Base-by-base conservation (phyloP, 2,113 vertebrate species). In the Dinomys branickii region DNA sequence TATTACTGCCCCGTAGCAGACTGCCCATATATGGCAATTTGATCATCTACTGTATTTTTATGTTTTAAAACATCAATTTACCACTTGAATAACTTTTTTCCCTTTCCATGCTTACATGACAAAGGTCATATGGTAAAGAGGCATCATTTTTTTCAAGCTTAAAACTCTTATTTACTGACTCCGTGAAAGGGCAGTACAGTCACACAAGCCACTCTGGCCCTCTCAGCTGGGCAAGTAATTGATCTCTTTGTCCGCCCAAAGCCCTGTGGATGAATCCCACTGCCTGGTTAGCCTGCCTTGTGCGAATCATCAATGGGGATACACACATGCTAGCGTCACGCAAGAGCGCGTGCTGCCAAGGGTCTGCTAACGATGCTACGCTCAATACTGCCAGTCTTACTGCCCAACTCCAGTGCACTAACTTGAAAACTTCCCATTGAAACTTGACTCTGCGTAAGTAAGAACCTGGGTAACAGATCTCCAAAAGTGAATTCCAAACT, bases 41-140 rank as follows among this genome's bases (percentile, higher is more conserved):
- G 75, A 88, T 88, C 90, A 87, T 50, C 50, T 47, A 88, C 38
- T 71, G 69, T 75, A 75, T 67, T 88, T 96, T 84, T 73, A 75
- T 50, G 73, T 82, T 47, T 56, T n/a, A 67, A 90, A 90, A 75
- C 85, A 71, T 95, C 41, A 88, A 88, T 82, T 30, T 58, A 73
- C 86, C 86, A 81, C 20, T 85, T 78, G 28, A 94, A 88, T 28
- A 28, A 54, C 65, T 54, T 63, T 52, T 63, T n/a, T 41, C 4
- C 52, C 54, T 65, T 67, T 14, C 26, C 71, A 69, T 35, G 92
- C 20, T 69, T 78, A 89, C 13, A 88, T 28, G 65, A 56, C 82
- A 95, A 95, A 78, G 35, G 82, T 91, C 71, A 78, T 33, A 65
- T 35, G 16, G 47, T 56, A 78, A 63, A 88, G 71, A 94, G 19